These are phyloP conservation scores for Hyles vespertilio DNA, from an alignment of 1,140 invertebrate genomes.

Conservation along the genomic window DNA sequence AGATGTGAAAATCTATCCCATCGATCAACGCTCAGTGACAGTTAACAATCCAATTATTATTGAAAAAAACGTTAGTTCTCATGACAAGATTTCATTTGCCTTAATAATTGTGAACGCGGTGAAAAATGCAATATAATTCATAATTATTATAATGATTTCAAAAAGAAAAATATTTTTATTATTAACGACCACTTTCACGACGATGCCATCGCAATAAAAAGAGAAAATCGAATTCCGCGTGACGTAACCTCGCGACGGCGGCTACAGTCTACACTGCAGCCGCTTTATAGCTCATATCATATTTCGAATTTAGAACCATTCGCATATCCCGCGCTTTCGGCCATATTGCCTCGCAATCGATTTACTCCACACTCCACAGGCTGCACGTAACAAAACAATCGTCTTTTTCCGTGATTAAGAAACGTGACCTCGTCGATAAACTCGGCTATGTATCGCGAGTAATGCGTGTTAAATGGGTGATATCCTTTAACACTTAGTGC, in stretches of 20 bases:
- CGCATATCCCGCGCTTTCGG: not conserved
- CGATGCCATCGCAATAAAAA: constrained; percentile 20
- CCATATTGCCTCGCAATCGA: not conserved
- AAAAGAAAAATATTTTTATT: constrained; percentile 11
- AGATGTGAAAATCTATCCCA: not conserved
- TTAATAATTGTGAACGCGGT: constrained; percentile 21
- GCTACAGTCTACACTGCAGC: not conserved
- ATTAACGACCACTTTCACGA: constrained; percentile 20
- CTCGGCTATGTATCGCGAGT: constrained; percentile 9
- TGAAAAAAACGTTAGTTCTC: constrained; percentile 19
- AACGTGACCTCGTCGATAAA: constrained; percentile 13
- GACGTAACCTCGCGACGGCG: constrained; percentile 17
- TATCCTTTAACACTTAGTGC: constrained; percentile 11
- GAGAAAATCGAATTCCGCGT: constrained; percentile 13
- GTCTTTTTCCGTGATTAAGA: constrained; percentile 14
- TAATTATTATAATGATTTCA: constrained; percentile 8
- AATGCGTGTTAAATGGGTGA: constrained; percentile 20
- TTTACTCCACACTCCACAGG: not conserved
- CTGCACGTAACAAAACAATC: constrained; percentile 3
- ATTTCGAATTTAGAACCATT: constrained; percentile 8
- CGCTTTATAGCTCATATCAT: constrained; percentile 7
- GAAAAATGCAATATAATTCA: constrained; percentile 20
- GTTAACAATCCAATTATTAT: constrained; percentile 21
- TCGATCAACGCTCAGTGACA: constrained; percentile 9
- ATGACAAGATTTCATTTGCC: constrained; percentile 34